These are phyloP conservation scores for Hemibagrus wyckioides DNA, from an alignment of 2,113 vertebrate species.

Conservation along the genomic window DNA sequence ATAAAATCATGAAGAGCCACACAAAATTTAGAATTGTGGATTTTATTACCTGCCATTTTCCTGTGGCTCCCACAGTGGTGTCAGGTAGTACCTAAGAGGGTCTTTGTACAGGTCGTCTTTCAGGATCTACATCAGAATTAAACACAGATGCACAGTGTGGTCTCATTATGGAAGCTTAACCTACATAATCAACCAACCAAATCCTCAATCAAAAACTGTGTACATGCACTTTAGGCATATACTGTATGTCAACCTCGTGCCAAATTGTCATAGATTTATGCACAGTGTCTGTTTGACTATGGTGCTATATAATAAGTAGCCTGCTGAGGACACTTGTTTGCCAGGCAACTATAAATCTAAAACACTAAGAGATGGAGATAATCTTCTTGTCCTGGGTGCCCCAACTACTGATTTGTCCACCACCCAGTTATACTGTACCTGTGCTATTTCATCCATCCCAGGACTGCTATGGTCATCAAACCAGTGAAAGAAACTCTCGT, in stretches of 20 bases:
- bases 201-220: background rate
- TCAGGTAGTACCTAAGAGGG: slow-evolving; percentile 79
- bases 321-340: background rate
- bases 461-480: slow-evolving; percentile 79
- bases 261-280: background rate
- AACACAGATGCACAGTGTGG: background rate
- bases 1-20: no score
- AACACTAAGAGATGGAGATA: background rate
- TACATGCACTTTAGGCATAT: background rate
- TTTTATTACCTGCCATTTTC: slow-evolving; percentile 76
- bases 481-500: slow-evolving; percentile 81
- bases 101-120: slow-evolving; percentile 79
- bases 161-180: background rate
- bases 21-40: background rate
- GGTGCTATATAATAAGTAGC: background rate
- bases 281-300: background rate
- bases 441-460: slow-evolving; percentile 75
- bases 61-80: slow-evolving; percentile 76
- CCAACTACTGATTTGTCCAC: background rate
- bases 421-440: slow-evolving; percentile 60
- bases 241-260: background rate
- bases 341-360: background rate
- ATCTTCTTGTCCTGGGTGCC: background rate
- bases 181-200: background rate
- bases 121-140: slow-evolving; percentile 65